Conservation (phyloP, 2,797 vertebrate species). For the Antennarius maculatus region DNA sequence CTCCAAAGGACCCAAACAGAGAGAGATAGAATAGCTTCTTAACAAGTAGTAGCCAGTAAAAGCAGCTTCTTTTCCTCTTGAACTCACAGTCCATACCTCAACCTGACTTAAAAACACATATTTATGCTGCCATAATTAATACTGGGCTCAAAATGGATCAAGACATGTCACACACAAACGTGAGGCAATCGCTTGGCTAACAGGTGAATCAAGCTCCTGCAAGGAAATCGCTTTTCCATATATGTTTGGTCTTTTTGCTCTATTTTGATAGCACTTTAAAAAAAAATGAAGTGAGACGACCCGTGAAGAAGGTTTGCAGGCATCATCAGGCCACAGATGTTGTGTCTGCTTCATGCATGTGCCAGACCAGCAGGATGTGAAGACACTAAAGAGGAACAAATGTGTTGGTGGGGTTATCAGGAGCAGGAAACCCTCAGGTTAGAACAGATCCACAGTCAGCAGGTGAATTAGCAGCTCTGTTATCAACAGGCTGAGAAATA, state of each 20-base stretch:
- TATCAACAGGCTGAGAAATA: too few species aligned
- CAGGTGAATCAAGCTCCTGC: not conserved
- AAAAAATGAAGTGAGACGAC: not conserved
- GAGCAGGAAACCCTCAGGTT: not conserved
- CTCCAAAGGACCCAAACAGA: too few species aligned
- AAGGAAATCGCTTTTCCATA: not conserved
- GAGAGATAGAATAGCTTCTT: too few species aligned
- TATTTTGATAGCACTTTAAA: not conserved
- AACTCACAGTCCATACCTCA: not conserved
- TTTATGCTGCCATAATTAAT: not conserved
- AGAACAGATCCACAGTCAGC: not conserved
- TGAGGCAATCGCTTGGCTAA: not conserved
- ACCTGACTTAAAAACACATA: not conserved
- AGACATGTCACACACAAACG: not conserved
- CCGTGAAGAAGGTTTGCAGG: too few species aligned
- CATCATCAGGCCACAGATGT: too few species aligned
- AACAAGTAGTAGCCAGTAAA: not conserved
- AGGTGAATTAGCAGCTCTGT: too few species aligned
- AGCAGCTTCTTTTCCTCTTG: not conserved
- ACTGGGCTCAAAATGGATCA: not conserved
- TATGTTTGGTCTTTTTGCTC: not conserved
- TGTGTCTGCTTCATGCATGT: not conserved
- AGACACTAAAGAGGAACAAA: not conserved
- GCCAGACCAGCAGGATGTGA: not conserved
- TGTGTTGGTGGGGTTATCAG: not conserved